These are phyloP conservation scores for human DNA, from an alignment of 2,113 vertebrate species.

Conservation along the genomic window GRCh38 chr9:101547501-101548000, in stretches of 20 bases:
- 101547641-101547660: not conserved
- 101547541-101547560: not conserved
- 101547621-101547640: not conserved
- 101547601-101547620: not conserved
- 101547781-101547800: not conserved
- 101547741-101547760: not conserved
- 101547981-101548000: not conserved
- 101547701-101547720: not conserved
- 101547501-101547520: slow-evolving; percentile 96
- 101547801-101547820: not conserved
- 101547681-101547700: not conserved
- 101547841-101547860: not conserved
- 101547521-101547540: not conserved
- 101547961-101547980: not conserved
- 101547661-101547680: not conserved
- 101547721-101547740: not conserved
- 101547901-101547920: not conserved
- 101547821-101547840: not conserved
- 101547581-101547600: not conserved
- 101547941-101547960: not conserved
- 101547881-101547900: not conserved
- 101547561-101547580: not conserved
- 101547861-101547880: not conserved
- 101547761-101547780: not conserved
- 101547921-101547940: not conserved